Evolutionary conservation across 2,797 vertebrate species (phyloP).

Genomic region (Peromyscus eremicus): DNA sequence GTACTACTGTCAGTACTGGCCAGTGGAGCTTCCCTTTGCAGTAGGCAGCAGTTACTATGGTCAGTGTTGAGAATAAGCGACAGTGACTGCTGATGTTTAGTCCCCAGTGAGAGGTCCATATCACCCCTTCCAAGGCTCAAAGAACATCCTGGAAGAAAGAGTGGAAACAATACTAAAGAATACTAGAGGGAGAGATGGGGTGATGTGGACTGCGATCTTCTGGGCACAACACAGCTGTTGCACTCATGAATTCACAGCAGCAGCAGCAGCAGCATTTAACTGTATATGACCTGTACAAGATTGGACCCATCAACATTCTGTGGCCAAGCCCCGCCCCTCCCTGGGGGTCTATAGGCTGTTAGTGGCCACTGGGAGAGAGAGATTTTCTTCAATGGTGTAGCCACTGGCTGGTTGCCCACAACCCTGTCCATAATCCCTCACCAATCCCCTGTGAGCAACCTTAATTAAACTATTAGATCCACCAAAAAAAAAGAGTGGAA

Average conservation of each 20-base stretch:
- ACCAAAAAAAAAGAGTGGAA: not conserved
- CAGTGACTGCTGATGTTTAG: too few relatives aligned
- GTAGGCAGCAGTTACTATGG: too few relatives aligned
- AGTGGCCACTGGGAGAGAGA: not conserved
- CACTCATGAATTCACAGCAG: not conserved
- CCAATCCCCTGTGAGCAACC: not conserved
- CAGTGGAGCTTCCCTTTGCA: not conserved
- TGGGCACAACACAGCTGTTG: too few relatives aligned
- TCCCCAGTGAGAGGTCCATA: not conserved
- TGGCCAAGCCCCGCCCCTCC: not conserved
- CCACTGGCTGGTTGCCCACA: not conserved
- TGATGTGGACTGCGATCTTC: not conserved
- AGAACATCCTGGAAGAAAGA: not conserved
- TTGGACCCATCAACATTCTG: not conserved
- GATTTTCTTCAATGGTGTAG: not conserved
- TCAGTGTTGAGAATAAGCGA: not conserved
- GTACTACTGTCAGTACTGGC: not conserved
- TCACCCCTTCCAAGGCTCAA: not conserved
- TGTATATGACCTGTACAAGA: not conserved
- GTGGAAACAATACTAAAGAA: too few relatives aligned
- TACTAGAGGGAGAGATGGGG: too few relatives aligned
- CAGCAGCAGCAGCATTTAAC: not conserved
- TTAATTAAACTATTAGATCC: not conserved
- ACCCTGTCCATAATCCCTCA: not conserved
- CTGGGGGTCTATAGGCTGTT: not conserved